Evolutionary conservation across 2,888 invertebrate genomes (phyloP), one percentile per base, ranked within the genome.

Genomic region (Monochamus alternatus): DNA sequence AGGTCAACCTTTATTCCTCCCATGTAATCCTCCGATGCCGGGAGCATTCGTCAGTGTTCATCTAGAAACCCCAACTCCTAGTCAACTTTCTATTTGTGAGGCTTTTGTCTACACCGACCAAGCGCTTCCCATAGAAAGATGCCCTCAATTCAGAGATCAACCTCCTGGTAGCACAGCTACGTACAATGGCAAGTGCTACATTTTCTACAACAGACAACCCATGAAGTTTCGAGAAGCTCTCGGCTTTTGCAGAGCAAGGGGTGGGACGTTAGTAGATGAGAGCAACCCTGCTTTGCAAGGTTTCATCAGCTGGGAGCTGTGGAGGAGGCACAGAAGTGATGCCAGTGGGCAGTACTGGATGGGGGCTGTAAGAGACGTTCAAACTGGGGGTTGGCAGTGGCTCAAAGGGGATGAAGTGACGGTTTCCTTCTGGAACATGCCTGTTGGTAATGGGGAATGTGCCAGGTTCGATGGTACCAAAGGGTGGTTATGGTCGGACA

Each of bases 401-500:
- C 92, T 96, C 64, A 95, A 93, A 84, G 97, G 97, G 0, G 95
- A 95, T 75, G 96, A 97, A 87, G 94, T 97, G 59, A 94, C 95
- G 0, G 95, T 97, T 0, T 96, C 97, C 0, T 97, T 97, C 89
- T 97, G 97, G 97, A 97, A 96, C 89, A 91, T 95, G 62, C 96
- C 96, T 0, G 95, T 95, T 0, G 95, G 95, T 0, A 92, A 92
- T 79, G 96, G 96, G 77, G 95, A 95, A 84, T 97, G 97, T 87
- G 96, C 97, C 1, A 90, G 96, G 68, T 97, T 96, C 89, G 97
- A 97, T 87, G 97, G 97, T 77, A 95, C 96, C 84, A 96, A 96
- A 87, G 97, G 97, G 38, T 97, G 97, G 97, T 92, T 97, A 0
- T 97, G 97, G 97, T 96, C 96, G 1, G 97, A 97, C 87, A 97